A percentile compares a stretch with the other conserved stretches of the same genome.
These are phyloP conservation scores for Sebastes itinus DNA, from an alignment of 2,797 vertebrate genomes.

Conservation along the genomic window DNA sequence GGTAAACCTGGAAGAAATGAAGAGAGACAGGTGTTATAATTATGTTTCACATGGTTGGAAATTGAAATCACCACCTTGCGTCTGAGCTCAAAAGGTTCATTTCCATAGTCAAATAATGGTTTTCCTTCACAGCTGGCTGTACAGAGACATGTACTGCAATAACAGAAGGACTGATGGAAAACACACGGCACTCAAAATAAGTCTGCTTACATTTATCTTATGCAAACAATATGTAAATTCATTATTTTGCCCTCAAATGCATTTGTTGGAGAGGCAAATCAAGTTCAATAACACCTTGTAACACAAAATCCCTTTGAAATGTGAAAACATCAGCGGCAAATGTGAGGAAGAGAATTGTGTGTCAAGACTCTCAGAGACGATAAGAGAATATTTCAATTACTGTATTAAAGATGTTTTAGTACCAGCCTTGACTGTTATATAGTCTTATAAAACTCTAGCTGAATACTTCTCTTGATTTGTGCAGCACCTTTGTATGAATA, in stretches of 20 bases:
- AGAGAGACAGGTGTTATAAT: slow-evolving; percentile 27
- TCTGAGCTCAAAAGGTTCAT: slow-evolving; percentile 14
- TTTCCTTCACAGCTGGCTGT: slow-evolving; percentile 30
- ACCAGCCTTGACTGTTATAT: neutral
- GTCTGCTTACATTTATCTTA: neutral
- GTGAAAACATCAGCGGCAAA: neutral
- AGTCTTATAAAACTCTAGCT: neutral
- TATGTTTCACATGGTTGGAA: slow-evolving; percentile 9
- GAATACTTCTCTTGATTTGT: neutral
- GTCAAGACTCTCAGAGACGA: neutral
- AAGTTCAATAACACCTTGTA: neutral
- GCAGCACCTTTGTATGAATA: neutral
- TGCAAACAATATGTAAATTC: neutral
- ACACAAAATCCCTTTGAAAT: slow-evolving; percentile 7
- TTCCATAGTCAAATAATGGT: slow-evolving; percentile 30
- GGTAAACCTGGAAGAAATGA: slow-evolving; percentile 89
- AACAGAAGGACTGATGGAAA: neutral
- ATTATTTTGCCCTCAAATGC: neutral
- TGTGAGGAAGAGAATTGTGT: neutral
- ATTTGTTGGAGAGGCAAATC: neutral
- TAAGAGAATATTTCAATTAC: neutral
- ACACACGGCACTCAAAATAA: neutral
- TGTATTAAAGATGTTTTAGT: neutral
- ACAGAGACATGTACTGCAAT: neutral
- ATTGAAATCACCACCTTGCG: slow-evolving; percentile 5